phyloP scores from a whole-genome alignment of 1,140 invertebrate species.

The Coelopa frigida region DNA sequence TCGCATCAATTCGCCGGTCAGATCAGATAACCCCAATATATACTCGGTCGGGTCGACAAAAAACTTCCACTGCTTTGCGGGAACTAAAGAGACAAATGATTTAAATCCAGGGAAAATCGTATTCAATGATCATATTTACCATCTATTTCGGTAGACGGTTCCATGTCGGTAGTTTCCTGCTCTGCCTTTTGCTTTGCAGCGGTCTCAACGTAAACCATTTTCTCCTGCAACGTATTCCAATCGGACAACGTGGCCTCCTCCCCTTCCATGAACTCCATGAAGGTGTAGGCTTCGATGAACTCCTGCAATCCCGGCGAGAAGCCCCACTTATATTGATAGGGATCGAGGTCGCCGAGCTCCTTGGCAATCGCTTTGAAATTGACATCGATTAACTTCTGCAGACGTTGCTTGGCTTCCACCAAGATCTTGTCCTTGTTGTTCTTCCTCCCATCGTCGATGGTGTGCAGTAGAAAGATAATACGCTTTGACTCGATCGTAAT shows the following conservation, averaged over 20 bases:
- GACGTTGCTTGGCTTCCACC: conserved; percentile 56
- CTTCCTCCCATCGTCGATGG: conserved; percentile 55
- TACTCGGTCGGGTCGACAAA: conserved; percentile 37
- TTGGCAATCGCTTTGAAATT: conserved; percentile 61
- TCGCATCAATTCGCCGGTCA: conserved; percentile 86
- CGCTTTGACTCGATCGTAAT: conserved; percentile 90
- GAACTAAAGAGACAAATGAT: too few relatives aligned
- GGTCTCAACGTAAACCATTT: conserved; percentile 35
- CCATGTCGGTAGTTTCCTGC: too few relatives aligned
- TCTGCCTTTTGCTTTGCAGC: too few relatives aligned
- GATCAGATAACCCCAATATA: conserved; percentile 76
- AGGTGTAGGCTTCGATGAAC: conserved; percentile 77
- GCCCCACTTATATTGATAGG: conserved; percentile 66
- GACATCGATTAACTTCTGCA: conserved; percentile 54
- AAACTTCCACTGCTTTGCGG: too few relatives aligned
- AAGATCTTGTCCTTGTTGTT: conserved; percentile 53
- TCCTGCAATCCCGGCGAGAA: conserved; percentile 77
- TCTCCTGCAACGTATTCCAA: conserved; percentile 32
- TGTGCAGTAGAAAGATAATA: conserved; percentile 81
- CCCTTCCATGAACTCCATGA: conserved; percentile 51
- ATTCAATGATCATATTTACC: too few relatives aligned
- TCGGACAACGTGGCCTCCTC: conserved; percentile 20
- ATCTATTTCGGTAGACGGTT: too few relatives aligned
- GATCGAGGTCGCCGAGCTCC: conserved; percentile 65
- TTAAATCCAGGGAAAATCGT: too few relatives aligned